phyloP scores from a whole-genome alignment of 2,888 invertebrate genomes.

The Agonum fuliginosum region DNA sequence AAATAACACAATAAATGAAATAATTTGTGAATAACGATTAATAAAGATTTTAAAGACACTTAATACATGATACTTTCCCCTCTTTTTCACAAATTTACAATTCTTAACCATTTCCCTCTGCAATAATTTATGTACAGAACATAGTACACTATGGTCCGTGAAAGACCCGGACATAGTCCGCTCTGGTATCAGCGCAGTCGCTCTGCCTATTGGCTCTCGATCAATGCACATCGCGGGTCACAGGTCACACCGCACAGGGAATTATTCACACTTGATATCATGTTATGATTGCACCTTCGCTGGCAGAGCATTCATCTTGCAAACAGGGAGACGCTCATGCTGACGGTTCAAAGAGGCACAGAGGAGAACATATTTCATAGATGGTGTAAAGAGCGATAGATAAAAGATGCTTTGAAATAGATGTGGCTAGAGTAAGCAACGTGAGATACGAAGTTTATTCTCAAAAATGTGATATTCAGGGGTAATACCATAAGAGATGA shows the following conservation, averaged over 20 bases:
- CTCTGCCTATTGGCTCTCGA: constrained; percentile 39
- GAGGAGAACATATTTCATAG: neutral
- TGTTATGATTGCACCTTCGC: constrained; percentile 38
- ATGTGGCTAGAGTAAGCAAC: no score
- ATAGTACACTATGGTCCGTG: neutral
- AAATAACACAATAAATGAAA: no score
- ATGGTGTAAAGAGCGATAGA: no score
- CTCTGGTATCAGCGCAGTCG: neutral
- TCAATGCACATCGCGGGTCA: constrained; percentile 36
- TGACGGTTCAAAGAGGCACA: no score
- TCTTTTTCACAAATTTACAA: no score
- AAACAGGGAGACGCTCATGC: neutral
- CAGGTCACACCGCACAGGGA: constrained; percentile 22
- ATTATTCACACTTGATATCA: constrained; percentile 46
- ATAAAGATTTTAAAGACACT: no score
- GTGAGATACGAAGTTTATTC: no score
- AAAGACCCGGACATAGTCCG: neutral
- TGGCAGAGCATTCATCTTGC: constrained; percentile 23
- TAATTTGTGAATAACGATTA: no score
- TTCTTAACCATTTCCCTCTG: neutral
- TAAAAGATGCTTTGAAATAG: no score
- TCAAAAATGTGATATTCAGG: no score
- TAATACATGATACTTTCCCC: no score
- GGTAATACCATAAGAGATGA: no score
- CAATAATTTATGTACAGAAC: neutral